Percentiles rank a stretch among this genome's conserved stretches.
Conservation (phyloP, 2,888 invertebrate species). For the Synanthedon vespiformis region DNA sequence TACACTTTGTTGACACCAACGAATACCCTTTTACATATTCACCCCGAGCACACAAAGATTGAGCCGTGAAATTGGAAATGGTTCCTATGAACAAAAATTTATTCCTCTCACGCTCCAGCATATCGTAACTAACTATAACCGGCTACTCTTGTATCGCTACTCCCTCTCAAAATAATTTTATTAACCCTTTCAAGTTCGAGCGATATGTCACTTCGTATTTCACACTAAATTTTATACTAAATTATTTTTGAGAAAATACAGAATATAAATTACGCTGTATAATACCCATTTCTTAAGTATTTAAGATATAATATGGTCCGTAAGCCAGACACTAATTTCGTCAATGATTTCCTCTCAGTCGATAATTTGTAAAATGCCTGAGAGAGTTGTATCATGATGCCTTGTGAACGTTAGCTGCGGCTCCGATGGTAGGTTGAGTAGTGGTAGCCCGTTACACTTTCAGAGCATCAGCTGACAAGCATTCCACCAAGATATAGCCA, state of each 20-base stretch:
- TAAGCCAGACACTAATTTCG: no score
- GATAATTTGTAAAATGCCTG: no score
- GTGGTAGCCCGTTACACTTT: no score
- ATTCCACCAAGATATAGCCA: no score
- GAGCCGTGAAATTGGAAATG: constrained; percentile 69
- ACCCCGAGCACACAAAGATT: constrained; percentile 67
- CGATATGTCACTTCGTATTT: background rate
- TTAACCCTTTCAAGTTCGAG: background rate
- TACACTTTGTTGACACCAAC: constrained; percentile 67
- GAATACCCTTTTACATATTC: constrained; percentile 67
- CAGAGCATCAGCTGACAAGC: no score
- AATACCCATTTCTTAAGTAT: no score
- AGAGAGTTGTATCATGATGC: no score
- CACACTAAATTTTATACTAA: background rate
- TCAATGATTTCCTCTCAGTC: no score
- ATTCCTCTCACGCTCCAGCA: constrained; percentile 53
- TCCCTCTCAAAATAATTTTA: background rate
- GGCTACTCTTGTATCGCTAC: constrained; percentile 24
- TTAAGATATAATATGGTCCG: no score
- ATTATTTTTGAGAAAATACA: background rate
- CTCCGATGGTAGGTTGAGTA: no score
- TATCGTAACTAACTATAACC: constrained; percentile 52
- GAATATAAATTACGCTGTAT: no score
- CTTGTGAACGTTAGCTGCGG: no score
- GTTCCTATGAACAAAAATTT: constrained; percentile 65